These are phyloP conservation scores for Invenusta paracnida DNA, from an alignment of 2,888 invertebrate genomes.

Conservation along the genomic window DNA sequence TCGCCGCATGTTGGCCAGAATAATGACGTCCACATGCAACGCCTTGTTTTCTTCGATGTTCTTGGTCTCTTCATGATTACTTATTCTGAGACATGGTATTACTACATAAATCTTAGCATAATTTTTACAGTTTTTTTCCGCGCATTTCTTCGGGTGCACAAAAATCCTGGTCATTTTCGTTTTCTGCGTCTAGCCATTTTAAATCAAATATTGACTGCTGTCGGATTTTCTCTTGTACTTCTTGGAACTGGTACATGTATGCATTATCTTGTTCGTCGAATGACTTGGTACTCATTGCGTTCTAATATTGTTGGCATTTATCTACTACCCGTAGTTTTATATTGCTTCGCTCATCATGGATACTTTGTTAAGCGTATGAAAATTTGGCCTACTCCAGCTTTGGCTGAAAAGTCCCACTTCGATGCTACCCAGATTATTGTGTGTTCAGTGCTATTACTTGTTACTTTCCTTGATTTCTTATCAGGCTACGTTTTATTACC, in stretches of 20 bases:
- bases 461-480: neutral
- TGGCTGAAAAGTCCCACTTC: neutral
- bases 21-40: slow-evolving; percentile 61
- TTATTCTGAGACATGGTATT: slow-evolving; percentile 65
- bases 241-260: slow-evolving; percentile 19
- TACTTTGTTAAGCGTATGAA: neutral
- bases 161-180: neutral
- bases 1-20: slow-evolving; percentile 61
- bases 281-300: slow-evolving; percentile 34
- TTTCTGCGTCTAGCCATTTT: neutral
- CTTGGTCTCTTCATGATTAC: slow-evolving; percentile 71
- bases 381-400: neutral
- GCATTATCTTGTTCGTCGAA: neutral
- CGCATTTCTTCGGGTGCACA: slow-evolving; percentile 1
- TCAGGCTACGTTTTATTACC: neutral
- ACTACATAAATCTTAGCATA: slow-evolving; percentile 52
- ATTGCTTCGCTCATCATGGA: neutral
- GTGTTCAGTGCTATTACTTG: neutral
- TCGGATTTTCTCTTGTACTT: neutral
- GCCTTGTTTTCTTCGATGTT: slow-evolving; percentile 70
- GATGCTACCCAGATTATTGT: neutral
- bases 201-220: neutral
- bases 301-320: slow-evolving; percentile 32
- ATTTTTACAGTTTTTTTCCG: slow-evolving; percentile 42
- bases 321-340: slow-evolving; percentile 22